Conservation (phyloP, 2,888 invertebrate genomes). For the Drosophila koepferae region DNA sequence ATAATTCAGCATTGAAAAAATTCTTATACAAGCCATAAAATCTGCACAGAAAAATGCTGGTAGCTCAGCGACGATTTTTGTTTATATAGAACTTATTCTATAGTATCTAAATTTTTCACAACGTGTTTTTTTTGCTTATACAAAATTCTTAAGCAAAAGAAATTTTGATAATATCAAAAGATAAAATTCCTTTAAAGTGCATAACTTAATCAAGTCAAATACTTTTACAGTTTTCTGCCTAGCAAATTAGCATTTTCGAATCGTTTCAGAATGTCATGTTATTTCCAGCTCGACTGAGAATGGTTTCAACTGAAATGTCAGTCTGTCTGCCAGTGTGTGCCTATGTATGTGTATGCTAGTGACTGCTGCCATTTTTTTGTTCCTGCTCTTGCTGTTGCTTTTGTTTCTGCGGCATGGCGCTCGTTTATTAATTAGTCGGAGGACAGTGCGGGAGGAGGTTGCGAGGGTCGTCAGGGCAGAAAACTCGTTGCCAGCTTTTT, state of each 20-base stretch:
- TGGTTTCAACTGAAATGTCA: conserved; percentile 25
- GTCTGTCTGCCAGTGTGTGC: neutral
- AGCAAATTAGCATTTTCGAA: neutral
- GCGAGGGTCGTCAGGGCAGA: neutral
- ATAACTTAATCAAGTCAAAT: neutral
- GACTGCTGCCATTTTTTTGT: conserved; percentile 38
- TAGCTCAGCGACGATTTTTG: no score
- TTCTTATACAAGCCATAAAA: no score
- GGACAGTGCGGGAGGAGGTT: conserved; percentile 41
- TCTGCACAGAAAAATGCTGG: no score
- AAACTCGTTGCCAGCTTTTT: conserved; percentile 29
- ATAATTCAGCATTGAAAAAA: no score
- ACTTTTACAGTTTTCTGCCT: neutral
- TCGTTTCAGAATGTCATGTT: neutral
- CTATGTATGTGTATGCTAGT: conserved; percentile 1
- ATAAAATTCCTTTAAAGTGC: neutral
- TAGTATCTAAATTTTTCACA: no score
- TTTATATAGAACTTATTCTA: no score
- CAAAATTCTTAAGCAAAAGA: no score
- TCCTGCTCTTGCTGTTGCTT: conserved; percentile 4
- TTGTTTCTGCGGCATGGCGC: conserved; percentile 12
- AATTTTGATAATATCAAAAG: neutral
- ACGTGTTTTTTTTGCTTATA: no score
- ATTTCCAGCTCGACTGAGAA: conserved; percentile 11
- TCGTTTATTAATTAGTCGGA: conserved; percentile 63